Percentiles rank a stretch among this genome's conserved stretches.
Evolutionary conservation across 1,140 invertebrate species (phyloP).

Genomic region (Zaprionus kolodkinae): DNA sequence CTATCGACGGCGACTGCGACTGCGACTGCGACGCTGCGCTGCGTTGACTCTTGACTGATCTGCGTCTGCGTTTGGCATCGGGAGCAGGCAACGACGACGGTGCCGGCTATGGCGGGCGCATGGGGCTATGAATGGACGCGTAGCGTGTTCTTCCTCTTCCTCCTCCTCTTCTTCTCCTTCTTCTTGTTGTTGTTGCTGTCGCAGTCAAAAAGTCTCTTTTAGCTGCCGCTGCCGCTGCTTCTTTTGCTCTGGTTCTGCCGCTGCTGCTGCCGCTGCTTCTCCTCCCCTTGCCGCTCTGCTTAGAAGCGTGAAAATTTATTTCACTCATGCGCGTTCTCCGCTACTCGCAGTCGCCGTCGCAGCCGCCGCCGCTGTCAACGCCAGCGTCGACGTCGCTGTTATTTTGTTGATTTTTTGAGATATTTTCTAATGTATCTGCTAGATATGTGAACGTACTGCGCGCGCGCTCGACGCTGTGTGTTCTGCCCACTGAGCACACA

Average conservation of each 20-base stretch:
- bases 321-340: conserved; percentile 73
- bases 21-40: conserved; percentile 37
- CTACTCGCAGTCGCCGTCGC: background rate
- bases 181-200: conserved; percentile 52
- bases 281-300: conserved; percentile 54
- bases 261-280: background rate
- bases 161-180: background rate
- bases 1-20: conserved; percentile 15
- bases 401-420: conserved; percentile 81
- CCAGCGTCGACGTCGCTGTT: conserved; percentile 39
- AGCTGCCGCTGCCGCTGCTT: conserved; percentile 23
- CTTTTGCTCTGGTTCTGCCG: conserved; percentile 35
- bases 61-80: conserved; percentile 54
- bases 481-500: conserved; percentile 41
- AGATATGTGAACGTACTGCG: conserved; percentile 59
- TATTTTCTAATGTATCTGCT: conserved; percentile 81
- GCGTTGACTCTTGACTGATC: conserved; percentile 54
- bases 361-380: conserved; percentile 14
- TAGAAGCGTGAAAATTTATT: conserved; percentile 82
- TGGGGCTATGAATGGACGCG: conserved; percentile 62
- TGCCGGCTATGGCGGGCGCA: conserved; percentile 24
- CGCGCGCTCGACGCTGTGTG: conserved; percentile 12
- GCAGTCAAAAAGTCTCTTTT: conserved; percentile 71
- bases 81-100: conserved; percentile 23
- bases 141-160: conserved; percentile 21